Conservation (phyloP, 2,888 invertebrate genomes). For the Anodontia alba region DNA sequence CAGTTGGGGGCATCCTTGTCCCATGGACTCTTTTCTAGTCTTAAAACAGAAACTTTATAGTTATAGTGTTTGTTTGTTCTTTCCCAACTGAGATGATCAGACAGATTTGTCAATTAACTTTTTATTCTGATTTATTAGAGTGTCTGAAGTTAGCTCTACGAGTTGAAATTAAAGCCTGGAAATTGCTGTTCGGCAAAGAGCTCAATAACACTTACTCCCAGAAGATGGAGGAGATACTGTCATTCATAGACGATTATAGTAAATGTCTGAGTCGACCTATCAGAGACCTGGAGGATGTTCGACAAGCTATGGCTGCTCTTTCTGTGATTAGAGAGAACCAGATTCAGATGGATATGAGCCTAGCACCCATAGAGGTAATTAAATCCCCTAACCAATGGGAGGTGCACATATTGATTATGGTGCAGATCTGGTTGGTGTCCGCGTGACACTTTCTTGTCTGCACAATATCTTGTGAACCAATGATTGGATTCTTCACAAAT, state of each 20-base stretch:
- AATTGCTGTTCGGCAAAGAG: slow-evolving; percentile 89
- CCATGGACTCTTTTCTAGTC: too few relatives aligned
- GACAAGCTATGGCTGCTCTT: slow-evolving; percentile 92
- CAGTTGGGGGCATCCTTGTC: too few relatives aligned
- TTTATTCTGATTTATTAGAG: slow-evolving; percentile 69
- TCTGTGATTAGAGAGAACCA: slow-evolving; percentile 90
- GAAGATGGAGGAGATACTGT: slow-evolving; percentile 89
- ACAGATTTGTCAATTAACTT: too few relatives aligned
- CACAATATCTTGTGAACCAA: too few relatives aligned
- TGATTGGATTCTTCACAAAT: too few relatives aligned
- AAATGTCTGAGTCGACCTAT: slow-evolving; percentile 88
- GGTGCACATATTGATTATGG: too few relatives aligned
- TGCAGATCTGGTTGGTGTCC: too few relatives aligned
- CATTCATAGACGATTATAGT: slow-evolving; percentile 91
- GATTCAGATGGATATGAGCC: slow-evolving; percentile 89
- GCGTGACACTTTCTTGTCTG: too few relatives aligned
- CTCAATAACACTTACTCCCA: slow-evolving; percentile 90
- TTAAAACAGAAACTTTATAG: too few relatives aligned
- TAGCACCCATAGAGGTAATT: slow-evolving; percentile 89
- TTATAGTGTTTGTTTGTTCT: too few relatives aligned
- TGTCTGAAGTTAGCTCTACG: slow-evolving; percentile 86
- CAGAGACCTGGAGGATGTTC: slow-evolving; percentile 88
- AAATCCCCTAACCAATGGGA: too few relatives aligned
- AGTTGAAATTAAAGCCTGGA: slow-evolving; percentile 93
- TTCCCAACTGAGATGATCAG: too few relatives aligned